A percentile compares a stretch with the other conserved stretches of the same genome.
These are phyloP conservation scores for Emmelina monodactyla DNA, from an alignment of 2,888 invertebrate species.

Conservation along the genomic window DNA sequence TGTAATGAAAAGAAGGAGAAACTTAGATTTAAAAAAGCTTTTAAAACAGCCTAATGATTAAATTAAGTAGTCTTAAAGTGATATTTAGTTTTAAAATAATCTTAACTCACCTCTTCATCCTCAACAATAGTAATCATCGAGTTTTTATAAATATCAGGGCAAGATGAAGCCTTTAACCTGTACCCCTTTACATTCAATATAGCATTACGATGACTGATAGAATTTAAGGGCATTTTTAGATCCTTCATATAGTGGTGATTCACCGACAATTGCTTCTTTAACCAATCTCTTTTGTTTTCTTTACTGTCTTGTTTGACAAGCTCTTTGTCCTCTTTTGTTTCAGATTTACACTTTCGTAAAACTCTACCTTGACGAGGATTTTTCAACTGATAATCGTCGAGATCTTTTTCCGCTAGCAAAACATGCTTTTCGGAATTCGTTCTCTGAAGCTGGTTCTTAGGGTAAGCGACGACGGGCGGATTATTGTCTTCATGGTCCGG, in stretches of 20 bases:
- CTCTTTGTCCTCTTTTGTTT: conserved; percentile 39
- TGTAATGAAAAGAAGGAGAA: no score
- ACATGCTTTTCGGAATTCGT: conserved; percentile 40
- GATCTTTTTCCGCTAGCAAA: conserved; percentile 21
- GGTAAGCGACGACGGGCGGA: conserved; percentile 31
- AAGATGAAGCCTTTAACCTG: conserved; percentile 84
- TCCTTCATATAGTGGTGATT: conserved; percentile 77
- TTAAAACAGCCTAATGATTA: no score
- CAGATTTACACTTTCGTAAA: conserved; percentile 30
- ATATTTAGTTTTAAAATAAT: neutral
- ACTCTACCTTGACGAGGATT: conserved; percentile 26
- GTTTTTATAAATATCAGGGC: conserved; percentile 89
- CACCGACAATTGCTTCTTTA: conserved; percentile 56
- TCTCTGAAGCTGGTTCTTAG: conserved; percentile 29
- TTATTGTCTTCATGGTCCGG: conserved; percentile 24
- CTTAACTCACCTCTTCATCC: conserved; percentile 72
- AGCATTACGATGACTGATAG: conserved; percentile 86
- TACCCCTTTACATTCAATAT: conserved; percentile 85
- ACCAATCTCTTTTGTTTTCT: conserved; percentile 50
- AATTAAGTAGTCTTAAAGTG: no score
- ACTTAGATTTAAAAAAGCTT: no score
- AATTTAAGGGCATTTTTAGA: conserved; percentile 77
- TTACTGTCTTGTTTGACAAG: conserved; percentile 44
- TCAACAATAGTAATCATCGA: conserved; percentile 87
- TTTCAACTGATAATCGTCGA: conserved; percentile 32